Conservation (phyloP, 2,113 vertebrate genomes). For the Myotis lucifugus region DNA sequence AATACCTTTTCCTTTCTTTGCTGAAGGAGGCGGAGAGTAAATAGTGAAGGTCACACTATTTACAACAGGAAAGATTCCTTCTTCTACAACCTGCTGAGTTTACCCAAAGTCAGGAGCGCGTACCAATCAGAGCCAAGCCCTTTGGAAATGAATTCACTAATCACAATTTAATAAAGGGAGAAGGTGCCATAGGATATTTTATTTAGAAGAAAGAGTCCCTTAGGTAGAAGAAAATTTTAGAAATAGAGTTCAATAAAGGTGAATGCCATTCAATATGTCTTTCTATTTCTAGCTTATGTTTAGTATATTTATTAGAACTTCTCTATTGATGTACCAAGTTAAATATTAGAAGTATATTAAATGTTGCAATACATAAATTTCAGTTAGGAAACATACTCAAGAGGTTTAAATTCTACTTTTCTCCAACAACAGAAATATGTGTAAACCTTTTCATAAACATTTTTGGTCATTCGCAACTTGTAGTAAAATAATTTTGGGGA, state of each 20-base stretch:
- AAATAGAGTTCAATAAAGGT: neutral
- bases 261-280: neutral
- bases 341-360: neutral
- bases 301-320: neutral
- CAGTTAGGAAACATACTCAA: neutral
- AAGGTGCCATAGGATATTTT: neutral
- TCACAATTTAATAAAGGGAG: slow-evolving; percentile 43
- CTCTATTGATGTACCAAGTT: neutral
- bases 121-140: neutral
- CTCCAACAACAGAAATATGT: neutral
- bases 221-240: neutral
- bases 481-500: neutral
- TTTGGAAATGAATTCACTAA: neutral
- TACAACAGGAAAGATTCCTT: slow-evolving; percentile 8
- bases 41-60: neutral
- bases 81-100: slow-evolving; percentile 9
- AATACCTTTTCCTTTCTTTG: slow-evolving; percentile 16
- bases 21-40: neutral
- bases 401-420: neutral
- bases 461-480: neutral
- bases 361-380: neutral
- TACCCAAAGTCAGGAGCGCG: neutral
- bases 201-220: neutral
- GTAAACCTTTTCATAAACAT: neutral
- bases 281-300: neutral